phyloP scores from a whole-genome alignment of 92 coral and sea anemone species.

The Epizoanthus ramosus region DNA sequence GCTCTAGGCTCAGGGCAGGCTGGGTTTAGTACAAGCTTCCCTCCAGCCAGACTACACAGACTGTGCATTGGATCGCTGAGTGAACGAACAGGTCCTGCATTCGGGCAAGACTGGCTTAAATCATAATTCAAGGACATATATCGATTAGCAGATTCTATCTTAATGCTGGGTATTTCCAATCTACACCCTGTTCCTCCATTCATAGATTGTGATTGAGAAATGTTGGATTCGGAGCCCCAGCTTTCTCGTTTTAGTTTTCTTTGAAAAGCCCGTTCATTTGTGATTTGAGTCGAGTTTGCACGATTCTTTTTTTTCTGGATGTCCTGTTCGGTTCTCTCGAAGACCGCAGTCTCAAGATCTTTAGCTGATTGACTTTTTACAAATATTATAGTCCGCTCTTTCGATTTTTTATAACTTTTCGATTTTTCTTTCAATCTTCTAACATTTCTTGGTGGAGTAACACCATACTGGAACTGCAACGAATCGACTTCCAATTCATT shows the following conservation, averaged over 20 bases:
- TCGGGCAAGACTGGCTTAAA: constrained; percentile 52
- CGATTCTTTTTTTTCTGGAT: constrained; percentile 67
- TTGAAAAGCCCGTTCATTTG: constrained; percentile 75
- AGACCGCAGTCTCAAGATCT: constrained; percentile 34
- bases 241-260: constrained; percentile 74
- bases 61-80: constrained; percentile 64
- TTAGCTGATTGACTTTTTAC: constrained; percentile 49
- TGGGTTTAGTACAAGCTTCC: constrained; percentile 38
- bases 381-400: constrained; percentile 43
- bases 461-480: constrained; percentile 52
- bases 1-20: constrained; percentile 74
- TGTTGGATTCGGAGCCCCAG: constrained; percentile 51
- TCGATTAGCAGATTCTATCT: constrained; percentile 74
- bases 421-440: constrained; percentile 73
- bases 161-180: constrained; percentile 75
- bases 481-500: constrained; percentile 45
- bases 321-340: constrained; percentile 63
- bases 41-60: constrained; percentile 29
- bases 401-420: constrained; percentile 49
- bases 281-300: constrained; percentile 58
- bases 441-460: constrained; percentile 84
- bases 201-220: constrained; percentile 27
- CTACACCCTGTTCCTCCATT: constrained; percentile 49
- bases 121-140: constrained; percentile 81
- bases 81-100: constrained; percentile 63